Evolutionary conservation across 2,113 vertebrate genomes (phyloP).

Genomic region (Rhabdornis inornatus): DNA sequence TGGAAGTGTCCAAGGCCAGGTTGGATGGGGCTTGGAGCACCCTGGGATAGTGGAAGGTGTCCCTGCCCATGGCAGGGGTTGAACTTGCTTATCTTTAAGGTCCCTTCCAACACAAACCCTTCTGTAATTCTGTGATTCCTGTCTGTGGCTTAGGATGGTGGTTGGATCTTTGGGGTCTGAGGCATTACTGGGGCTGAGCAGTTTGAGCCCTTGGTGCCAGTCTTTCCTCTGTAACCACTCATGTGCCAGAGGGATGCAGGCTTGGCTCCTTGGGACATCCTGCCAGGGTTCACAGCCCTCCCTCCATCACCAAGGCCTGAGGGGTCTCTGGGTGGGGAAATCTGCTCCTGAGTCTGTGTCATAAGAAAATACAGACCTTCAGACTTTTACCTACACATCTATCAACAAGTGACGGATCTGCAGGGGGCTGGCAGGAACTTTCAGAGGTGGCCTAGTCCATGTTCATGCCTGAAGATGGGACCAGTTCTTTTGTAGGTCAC

Average conservation of each 20-base stretch:
- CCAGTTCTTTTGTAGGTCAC: not conserved
- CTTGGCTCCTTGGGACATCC: not conserved
- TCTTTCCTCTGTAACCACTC: not conserved
- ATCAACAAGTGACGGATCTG: not conserved
- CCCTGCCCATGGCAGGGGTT: not conserved
- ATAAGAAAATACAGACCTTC: not conserved
- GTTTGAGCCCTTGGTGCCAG: not conserved
- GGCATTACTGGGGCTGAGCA: not conserved
- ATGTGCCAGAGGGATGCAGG: fast-evolving
- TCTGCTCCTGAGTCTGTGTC: not conserved
- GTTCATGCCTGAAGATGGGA: not conserved
- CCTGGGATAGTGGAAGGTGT: not conserved
- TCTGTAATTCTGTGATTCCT: not conserved
- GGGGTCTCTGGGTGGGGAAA: not conserved
- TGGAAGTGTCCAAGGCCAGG: not conserved
- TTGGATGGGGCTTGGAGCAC: fast-evolving
- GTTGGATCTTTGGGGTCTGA: not conserved
- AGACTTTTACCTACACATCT: not conserved
- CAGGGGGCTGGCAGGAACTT: not conserved
- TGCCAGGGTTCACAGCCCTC: not conserved
- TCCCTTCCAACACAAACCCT: not conserved
- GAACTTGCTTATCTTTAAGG: not conserved
- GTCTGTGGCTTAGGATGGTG: not conserved
- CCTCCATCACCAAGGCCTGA: not conserved
- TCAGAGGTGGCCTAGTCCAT: not conserved